Percentiles rank a stretch among this genome's conserved stretches.
These are phyloP conservation scores for Staurois parvus DNA, from an alignment of 2,797 vertebrate species.

Conservation along the genomic window DNA sequence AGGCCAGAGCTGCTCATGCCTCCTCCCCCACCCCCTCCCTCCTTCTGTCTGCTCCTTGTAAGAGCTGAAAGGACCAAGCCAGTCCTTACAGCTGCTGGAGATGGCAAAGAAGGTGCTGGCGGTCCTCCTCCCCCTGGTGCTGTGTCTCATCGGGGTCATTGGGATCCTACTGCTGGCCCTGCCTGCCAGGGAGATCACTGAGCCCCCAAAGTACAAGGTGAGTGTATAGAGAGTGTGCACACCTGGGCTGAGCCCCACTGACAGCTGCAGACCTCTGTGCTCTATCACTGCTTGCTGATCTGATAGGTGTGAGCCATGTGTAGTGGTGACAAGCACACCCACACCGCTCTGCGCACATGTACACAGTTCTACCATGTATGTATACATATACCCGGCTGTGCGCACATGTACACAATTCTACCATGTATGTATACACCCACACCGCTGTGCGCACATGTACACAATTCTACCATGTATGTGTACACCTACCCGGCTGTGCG, in stretches of 20 bases:
- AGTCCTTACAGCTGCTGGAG: conserved; percentile 5
- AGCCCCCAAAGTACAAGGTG: conserved; percentile 84
- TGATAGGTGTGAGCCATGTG: neutral
- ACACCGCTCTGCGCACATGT: neutral
- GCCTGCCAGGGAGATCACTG: conserved; percentile 76
- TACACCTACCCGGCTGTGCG: no score
- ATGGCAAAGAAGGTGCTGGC: conserved; percentile 74
- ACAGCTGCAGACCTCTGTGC: neutral
- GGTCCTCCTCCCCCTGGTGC: conserved; percentile 68
- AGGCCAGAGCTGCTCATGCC: neutral
- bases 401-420: no score
- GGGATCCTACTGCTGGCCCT: conserved; percentile 86
- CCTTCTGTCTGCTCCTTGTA: conserved; percentile 30
- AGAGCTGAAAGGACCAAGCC: conserved; percentile 22
- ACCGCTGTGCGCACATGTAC: no score
- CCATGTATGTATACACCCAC: no score
- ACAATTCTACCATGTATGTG: no score
- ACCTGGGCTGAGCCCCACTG: no score
- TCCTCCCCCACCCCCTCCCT: conserved; percentile 16
- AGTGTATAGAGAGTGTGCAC: conserved; percentile 41
- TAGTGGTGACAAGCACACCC: neutral
- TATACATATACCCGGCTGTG: no score
- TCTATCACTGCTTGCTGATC: neutral
- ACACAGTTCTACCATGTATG: no score
- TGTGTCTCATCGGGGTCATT: conserved; percentile 78